Evolutionary conservation across 1,140 invertebrate genomes (phyloP), one percentile per base, ranked within the genome.

Genomic region (Coelopa frigida): DNA sequence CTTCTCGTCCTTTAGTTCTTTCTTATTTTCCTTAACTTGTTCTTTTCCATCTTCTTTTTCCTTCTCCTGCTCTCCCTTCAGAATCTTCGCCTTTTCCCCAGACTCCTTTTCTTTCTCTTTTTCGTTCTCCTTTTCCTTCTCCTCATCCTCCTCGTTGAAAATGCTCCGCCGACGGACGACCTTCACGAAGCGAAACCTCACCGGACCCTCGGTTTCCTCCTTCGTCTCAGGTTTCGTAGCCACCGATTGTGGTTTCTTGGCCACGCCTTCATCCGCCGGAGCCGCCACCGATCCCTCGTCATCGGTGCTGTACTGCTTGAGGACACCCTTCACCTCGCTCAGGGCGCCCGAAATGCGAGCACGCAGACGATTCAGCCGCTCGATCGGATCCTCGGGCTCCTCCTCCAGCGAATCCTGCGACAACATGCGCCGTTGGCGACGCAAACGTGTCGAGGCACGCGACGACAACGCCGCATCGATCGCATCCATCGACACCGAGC

Each of bases 261-360:
- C 3, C 2, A 11, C 15, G 12, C n/a, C n/a, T n/a, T n/a, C n/a
- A n/a, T n/a, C n/a, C n/a, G n/a, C 27, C n/a, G 8, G n/a, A n/a
- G n/a, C 14, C 27, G 27, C 27, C 27, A 14, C 14, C 14, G 27
- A 29, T 29, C 27, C 21, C 23, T 60, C 57, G 12, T 52, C 54
- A 22, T 67, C 63, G 2, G 59, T 61, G 43, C 64, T 67, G 35
- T 68, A 65, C 31, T 68, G 59, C 36, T 64, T 65, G 1, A 68
- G 47, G 7, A 68, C 64, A 1, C 49, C 54, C 31, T 68, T 68
- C 0, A 68, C 64, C 36, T 68, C 64, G 20, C 52, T 65, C 0
- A 68, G 44, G 0, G 64, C 58, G 0, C 56, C 65, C 1, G 64
- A 55, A 17, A 68, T 68, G 18, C 63, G 58, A 3, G 58, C 64